Conservation (phyloP, 2,113 vertebrate species). For the Emydura subglobosa region DNA sequence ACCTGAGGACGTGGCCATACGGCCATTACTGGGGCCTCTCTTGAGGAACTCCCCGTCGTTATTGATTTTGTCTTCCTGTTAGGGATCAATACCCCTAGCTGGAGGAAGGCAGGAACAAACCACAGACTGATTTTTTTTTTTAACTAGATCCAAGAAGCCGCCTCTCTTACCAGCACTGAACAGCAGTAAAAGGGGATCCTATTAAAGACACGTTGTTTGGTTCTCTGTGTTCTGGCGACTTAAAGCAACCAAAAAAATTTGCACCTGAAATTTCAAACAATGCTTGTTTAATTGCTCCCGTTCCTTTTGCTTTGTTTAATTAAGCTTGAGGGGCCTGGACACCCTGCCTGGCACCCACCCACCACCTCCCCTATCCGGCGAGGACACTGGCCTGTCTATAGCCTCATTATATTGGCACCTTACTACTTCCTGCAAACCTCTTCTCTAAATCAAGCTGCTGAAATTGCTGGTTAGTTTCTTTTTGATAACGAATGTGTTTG, state of each 20-base stretch:
- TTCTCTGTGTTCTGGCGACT: not conserved
- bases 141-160: slow-evolving; percentile 16
- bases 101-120: slow-evolving; percentile 21
- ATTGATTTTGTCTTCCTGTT: slow-evolving; percentile 30
- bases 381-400: slow-evolving; percentile 54
- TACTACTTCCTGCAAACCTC: slow-evolving; percentile 47
- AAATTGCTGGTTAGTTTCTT: slow-evolving; percentile 39
- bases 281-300: not conserved
- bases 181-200: not conserved
- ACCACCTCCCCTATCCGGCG: slow-evolving; percentile 18
- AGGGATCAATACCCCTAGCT: slow-evolving; percentile 33
- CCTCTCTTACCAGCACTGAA: slow-evolving; percentile 2
- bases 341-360: not conserved
- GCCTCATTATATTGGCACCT: slow-evolving; percentile 54
- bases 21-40: slow-evolving; percentile 3
- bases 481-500: not conserved
- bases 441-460: slow-evolving; percentile 44
- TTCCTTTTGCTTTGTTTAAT: not conserved
- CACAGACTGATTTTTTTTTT: slow-evolving; percentile 14
- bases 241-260: not conserved
- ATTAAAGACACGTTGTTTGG: not conserved
- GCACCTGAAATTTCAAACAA: not conserved
- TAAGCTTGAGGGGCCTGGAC: not conserved
- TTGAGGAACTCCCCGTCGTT: not conserved
- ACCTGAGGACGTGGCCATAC: rapidly evolving